Conservation (phyloP, 1,140 invertebrate species). For the Zaprionus lachaisei region DNA sequence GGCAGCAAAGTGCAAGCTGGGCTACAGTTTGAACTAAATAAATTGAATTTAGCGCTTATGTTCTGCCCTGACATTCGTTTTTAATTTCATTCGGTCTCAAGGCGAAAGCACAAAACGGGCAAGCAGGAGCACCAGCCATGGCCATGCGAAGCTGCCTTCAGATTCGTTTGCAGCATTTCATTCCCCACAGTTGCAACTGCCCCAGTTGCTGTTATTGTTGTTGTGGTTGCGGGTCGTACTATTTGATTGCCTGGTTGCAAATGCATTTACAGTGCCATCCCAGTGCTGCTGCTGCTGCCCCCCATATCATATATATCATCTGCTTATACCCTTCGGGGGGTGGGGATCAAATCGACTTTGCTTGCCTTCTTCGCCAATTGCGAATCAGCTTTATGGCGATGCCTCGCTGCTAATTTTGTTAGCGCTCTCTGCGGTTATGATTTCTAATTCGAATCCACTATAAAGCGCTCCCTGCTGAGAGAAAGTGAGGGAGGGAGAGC, state of each 20-base stretch:
- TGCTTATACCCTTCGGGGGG: background rate
- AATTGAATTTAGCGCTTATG: conserved; percentile 80
- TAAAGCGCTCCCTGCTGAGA: background rate
- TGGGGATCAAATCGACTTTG: conserved; percentile 2
- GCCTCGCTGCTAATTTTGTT: conserved; percentile 48
- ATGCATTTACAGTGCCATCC: conserved; percentile 52
- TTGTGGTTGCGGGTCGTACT: conserved; percentile 36
- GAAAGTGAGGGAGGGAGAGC: background rate
- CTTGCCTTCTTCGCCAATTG: conserved; percentile 15
- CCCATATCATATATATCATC: conserved; percentile 3
- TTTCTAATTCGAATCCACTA: conserved; percentile 52
- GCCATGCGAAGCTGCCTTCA: conserved; percentile 30
- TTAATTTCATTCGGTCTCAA: conserved; percentile 78
- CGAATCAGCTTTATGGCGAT: conserved; percentile 47
- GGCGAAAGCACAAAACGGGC: conserved; percentile 26
- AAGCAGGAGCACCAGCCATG: background rate
- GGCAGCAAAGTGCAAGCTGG: conserved; percentile 35
- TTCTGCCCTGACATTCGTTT: conserved; percentile 69
- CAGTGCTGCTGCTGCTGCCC: background rate
- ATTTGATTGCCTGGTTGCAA: conserved; percentile 70
- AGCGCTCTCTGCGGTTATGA: conserved; percentile 41
- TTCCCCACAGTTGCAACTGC: conserved; percentile 44
- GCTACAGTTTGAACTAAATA: conserved; percentile 71
- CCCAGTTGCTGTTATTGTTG: conserved; percentile 25
- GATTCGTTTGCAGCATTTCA: conserved; percentile 53